Conservation (phyloP, 2,113 vertebrate species). For the Petromus typicus region DNA sequence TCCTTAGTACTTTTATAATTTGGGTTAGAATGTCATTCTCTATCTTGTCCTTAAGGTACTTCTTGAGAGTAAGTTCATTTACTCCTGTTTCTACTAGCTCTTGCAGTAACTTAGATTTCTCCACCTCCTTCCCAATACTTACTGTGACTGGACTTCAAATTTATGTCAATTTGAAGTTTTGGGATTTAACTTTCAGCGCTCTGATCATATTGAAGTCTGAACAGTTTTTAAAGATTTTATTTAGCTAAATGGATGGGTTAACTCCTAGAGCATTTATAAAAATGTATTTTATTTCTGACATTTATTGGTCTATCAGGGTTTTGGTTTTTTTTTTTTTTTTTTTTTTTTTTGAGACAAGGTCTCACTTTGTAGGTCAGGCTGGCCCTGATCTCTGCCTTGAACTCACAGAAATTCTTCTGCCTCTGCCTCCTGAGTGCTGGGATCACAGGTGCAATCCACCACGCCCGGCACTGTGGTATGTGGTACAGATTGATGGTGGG, state of each 20-base stretch:
- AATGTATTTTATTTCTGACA: not conserved
- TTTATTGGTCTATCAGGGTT: not conserved
- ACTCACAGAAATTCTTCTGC: too few relatives aligned
- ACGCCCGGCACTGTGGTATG: too few relatives aligned
- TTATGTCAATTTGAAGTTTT: not conserved
- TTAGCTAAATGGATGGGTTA: not conserved
- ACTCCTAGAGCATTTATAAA: not conserved
- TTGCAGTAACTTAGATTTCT: not conserved
- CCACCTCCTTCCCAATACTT: not conserved
- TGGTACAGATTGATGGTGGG: too few relatives aligned
- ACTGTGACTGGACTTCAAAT: not conserved
- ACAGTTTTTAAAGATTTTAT: not conserved
- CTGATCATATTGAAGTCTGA: not conserved
- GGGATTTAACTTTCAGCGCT: not conserved
- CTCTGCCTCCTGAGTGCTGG: too few relatives aligned
- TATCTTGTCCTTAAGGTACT: not conserved
- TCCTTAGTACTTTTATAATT: not conserved
- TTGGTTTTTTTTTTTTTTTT: too few relatives aligned
- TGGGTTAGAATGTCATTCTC: not conserved
- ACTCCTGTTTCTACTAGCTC: not conserved
- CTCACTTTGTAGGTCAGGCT: too few relatives aligned
- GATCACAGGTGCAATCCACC: too few relatives aligned
- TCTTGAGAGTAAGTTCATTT: not conserved
- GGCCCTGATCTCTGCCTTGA: too few relatives aligned
- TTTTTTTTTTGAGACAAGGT: too few relatives aligned